These are phyloP conservation scores for Tolypeutes matacus DNA, from an alignment of 2,797 vertebrate genomes.

Conservation along the genomic window DNA sequence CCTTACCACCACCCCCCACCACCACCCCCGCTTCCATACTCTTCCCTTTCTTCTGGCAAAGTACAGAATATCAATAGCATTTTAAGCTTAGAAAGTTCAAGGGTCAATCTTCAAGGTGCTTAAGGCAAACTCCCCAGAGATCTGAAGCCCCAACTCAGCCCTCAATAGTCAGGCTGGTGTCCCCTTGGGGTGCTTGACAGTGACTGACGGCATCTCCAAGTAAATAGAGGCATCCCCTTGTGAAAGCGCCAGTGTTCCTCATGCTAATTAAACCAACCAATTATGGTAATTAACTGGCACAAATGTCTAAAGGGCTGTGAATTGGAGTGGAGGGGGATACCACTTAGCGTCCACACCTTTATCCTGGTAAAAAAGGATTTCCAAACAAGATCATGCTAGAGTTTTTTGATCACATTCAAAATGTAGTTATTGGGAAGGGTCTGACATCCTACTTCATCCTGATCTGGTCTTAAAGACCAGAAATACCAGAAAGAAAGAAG, in stretches of 20 bases:
- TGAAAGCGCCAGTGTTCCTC: slow-evolving; percentile 70
- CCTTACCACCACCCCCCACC: neutral
- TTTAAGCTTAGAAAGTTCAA: slow-evolving; percentile 75
- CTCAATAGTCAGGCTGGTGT: slow-evolving; percentile 46
- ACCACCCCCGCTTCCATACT: neutral
- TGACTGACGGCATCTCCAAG: slow-evolving; percentile 57
- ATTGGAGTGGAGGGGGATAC: slow-evolving; percentile 59
- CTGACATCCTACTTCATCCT: neutral
- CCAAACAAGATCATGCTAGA: neutral
- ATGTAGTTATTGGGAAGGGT: neutral
- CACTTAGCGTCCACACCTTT: slow-evolving; percentile 49
- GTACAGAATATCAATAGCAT: slow-evolving; percentile 73
- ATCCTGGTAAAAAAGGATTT: slow-evolving; percentile 35
- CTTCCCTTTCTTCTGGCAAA: slow-evolving; percentile 64
- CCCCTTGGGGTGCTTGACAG: slow-evolving; percentile 63
- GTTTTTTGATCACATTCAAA: neutral
- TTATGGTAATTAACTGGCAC: slow-evolving; percentile 81
- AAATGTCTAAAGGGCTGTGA: slow-evolving; percentile 73
- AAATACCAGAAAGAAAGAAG: neutral
- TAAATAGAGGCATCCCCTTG: slow-evolving; percentile 62
- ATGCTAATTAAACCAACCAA: slow-evolving; percentile 82
- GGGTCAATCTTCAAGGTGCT: slow-evolving; percentile 74
- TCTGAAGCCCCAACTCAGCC: neutral
- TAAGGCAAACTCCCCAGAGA: slow-evolving; percentile 49
- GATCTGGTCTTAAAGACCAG: neutral